Evolutionary conservation across 2,888 invertebrate genomes (phyloP), one percentile per base, ranked within the genome.

Genomic region (Gari tellinella): DNA sequence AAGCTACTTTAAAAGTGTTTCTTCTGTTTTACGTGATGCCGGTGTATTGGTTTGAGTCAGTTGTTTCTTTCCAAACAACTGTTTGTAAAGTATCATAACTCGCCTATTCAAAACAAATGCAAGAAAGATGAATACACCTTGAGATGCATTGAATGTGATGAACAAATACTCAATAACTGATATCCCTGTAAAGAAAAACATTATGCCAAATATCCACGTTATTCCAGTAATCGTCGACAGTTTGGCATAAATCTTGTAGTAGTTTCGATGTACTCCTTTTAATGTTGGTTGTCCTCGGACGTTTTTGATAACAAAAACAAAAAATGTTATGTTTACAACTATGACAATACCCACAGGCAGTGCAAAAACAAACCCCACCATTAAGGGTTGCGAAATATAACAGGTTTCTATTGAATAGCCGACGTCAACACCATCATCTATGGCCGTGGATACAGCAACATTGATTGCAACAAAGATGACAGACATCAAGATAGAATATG

Each of bases 211-310:
- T 19, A 77, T 45, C 77, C 77, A 77, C 4, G 73, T 53, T 2
- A 66, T n/a, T 2, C 77, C 77, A 17, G 77, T 77, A 4, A 77
- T 14, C 10, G 72, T 55, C 8, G 77, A 61, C 12, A 77, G 58
- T 41, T 69, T 72, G 2, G 66, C 63, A 41, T 66, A 77, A 4
- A 77, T 66, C 19, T 58, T 64, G 31, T 73, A 56, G 19, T 62
- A 62, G 26, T 73, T 69, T n/a, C 69, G 26, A 2, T 38, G 53
- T 7, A 31, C 52, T 14, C 37, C 40, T 12, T 31, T 40, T 3
- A 69, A 40, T 1, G 45, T 63, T 4, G 67, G 63, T 19, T 45
- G 31, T n/a, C 68, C 23, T 15, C 55, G 62, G 5, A 77, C 61
- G 40, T 65, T 57, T 2, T 69, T 38, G 37, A 69, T 48, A 15